phyloP scores from a whole-genome alignment of 2,113 vertebrate species.

The Capreolus pygargus region DNA sequence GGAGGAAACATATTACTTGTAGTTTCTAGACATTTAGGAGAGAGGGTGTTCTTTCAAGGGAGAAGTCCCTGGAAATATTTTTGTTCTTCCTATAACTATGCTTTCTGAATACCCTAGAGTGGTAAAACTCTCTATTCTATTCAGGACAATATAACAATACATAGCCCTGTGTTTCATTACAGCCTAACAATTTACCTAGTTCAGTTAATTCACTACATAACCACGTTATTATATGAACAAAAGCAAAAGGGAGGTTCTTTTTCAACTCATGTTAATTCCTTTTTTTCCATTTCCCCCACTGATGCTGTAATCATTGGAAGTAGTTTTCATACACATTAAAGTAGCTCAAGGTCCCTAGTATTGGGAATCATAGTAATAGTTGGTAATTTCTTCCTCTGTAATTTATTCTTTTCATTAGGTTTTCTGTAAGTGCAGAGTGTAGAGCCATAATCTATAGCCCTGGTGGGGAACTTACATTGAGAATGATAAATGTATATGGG shows the following conservation, averaged over 20 bases:
- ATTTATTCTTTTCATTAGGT: slow-evolving; percentile 51
- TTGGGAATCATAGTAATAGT: not conserved
- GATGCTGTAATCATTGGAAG: slow-evolving; percentile 4
- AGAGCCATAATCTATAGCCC: not conserved
- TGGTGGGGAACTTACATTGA: not conserved
- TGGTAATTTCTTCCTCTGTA: slow-evolving; percentile 4
- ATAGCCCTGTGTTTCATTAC: not conserved
- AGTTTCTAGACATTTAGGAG: not conserved
- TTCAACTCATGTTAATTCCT: slow-evolving; percentile 11
- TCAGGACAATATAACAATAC: not conserved
- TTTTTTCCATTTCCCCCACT: not conserved
- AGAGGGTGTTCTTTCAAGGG: not conserved
- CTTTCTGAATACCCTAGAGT: not conserved
- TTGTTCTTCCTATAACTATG: not conserved
- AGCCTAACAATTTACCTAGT: not conserved
- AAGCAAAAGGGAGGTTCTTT: not conserved
- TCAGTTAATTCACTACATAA: not conserved
- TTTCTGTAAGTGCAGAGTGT: not conserved
- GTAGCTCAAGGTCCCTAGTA: not conserved
- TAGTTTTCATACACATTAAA: slow-evolving; percentile 10
- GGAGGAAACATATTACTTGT: not conserved
- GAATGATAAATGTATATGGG: not conserved
- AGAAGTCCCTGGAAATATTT: not conserved
- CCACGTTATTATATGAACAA: slow-evolving; percentile 19
- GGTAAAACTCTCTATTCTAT: not conserved